Evolutionary conservation across 1,140 invertebrate species (phyloP).

Genomic region (Drosophila jambulina): DNA sequence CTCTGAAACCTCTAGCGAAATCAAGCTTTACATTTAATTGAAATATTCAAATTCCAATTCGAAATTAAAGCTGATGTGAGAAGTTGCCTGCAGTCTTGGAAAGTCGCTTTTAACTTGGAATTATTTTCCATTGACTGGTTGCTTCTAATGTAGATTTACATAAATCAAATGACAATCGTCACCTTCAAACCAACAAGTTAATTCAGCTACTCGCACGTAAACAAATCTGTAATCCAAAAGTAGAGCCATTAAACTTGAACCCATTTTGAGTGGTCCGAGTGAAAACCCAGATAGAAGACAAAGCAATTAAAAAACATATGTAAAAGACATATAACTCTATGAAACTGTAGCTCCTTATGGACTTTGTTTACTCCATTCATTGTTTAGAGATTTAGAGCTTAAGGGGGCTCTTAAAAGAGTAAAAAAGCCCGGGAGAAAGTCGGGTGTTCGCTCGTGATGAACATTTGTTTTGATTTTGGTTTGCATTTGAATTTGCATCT

Average conservation of each 20-base stretch:
- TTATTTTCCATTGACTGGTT: not conserved
- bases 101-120: not conserved
- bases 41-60: not conserved
- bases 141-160: not conserved
- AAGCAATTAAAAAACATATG: not conserved
- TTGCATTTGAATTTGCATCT: constrained; percentile 1
- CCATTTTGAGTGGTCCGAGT: constrained; percentile 1
- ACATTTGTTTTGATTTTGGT: constrained; percentile 1
- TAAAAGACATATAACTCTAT: not conserved
- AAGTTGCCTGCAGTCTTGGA: not conserved
- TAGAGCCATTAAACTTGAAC: constrained; percentile 29
- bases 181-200: constrained; percentile 26
- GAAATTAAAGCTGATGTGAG: no score
- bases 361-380: no score
- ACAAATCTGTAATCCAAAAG: constrained; percentile 26
- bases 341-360: not conserved
- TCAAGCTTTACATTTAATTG: not conserved
- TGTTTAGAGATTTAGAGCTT: not conserved
- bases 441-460: not conserved
- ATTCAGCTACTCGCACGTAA: constrained; percentile 15
- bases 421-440: not conserved
- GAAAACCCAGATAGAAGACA: no score
- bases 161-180: constrained; percentile 6
- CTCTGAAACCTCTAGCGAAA: not conserved
- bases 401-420: not conserved